These are phyloP conservation scores for Raphicerus campestris DNA, from an alignment of 2,113 vertebrate genomes.

Conservation along the genomic window DNA sequence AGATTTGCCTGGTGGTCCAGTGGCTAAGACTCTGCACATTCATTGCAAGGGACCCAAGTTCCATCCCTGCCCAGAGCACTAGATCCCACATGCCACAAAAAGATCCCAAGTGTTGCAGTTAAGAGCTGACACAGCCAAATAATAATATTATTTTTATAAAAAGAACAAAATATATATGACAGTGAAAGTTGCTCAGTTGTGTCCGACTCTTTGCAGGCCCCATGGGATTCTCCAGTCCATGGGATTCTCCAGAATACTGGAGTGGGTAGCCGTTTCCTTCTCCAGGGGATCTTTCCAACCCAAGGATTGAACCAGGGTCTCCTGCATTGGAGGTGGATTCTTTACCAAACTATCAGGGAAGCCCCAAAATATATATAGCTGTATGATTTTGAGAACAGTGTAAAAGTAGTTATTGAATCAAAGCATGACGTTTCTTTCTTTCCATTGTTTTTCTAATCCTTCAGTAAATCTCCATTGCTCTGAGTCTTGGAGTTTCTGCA, in stretches of 20 bases:
- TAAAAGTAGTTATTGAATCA: not conserved
- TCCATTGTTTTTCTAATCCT: not conserved
- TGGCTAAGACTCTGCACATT: not conserved
- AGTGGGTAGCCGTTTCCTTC: not conserved
- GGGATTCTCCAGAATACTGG: too few relatives aligned
- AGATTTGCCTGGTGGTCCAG: not conserved
- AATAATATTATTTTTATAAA: not conserved
- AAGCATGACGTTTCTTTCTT: not conserved
- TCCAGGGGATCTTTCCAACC: not conserved
- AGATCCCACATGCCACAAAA: not conserved
- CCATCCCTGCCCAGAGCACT: not conserved
- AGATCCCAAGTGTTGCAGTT: not conserved
- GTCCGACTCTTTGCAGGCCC: not conserved
- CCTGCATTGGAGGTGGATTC: not conserved
- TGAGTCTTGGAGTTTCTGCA: not conserved
- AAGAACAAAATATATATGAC: not conserved
- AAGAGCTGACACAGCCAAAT: not conserved
- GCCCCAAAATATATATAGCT: not conserved
- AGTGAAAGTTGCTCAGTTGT: not conserved
- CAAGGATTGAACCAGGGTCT: fast-evolving
- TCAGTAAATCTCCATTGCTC: not conserved
- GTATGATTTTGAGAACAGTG: not conserved
- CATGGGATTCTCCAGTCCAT: not conserved
- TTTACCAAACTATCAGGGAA: not conserved
- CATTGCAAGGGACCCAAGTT: not conserved